Percentiles rank a stretch among this genome's conserved stretches.
Evolutionary conservation across 2,888 invertebrate species (phyloP).

Genomic region (Diadegma fenestrale): DNA sequence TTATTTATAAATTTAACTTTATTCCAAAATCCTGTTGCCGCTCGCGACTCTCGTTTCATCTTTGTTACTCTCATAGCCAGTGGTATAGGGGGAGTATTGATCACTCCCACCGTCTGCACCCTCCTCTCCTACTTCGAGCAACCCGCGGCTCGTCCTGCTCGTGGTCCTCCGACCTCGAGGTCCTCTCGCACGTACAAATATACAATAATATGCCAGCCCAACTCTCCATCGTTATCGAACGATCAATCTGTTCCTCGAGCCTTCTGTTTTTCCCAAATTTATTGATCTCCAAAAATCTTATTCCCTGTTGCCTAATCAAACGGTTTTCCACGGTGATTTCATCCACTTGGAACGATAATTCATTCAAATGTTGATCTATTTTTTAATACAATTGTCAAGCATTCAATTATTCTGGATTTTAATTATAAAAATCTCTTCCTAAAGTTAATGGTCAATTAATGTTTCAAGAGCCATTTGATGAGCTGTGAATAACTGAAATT

Average conservation of each 20-base stretch:
- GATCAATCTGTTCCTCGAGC: slow-evolving; percentile 54
- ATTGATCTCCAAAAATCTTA: neutral
- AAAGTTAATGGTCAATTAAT: neutral
- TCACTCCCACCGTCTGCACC: slow-evolving; percentile 81
- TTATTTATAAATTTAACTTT: slow-evolving; percentile 9
- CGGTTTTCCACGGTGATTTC: neutral
- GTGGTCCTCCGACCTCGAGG: slow-evolving; percentile 66
- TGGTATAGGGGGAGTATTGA: slow-evolving; percentile 83
- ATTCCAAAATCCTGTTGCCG: slow-evolving; percentile 43
- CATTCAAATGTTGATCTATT: neutral
- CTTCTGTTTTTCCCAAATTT: slow-evolving; percentile 15
- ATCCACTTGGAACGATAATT: neutral
- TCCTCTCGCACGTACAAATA: slow-evolving; percentile 42
- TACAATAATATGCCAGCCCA: neutral
- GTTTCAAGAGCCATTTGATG: neutral
- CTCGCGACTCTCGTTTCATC: slow-evolving; percentile 74
- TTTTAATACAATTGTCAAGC: neutral
- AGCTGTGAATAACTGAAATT: neutral
- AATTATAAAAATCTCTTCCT: neutral
- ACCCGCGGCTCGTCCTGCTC: slow-evolving; percentile 63
- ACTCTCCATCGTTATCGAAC: slow-evolving; percentile 40
- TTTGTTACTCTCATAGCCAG: slow-evolving; percentile 79
- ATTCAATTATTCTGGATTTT: neutral
- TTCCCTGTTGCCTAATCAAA: neutral
- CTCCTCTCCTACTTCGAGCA: slow-evolving; percentile 68